Evolutionary conservation across 1,140 invertebrate species (phyloP).

Genomic region (Capitella teleta): DNA sequence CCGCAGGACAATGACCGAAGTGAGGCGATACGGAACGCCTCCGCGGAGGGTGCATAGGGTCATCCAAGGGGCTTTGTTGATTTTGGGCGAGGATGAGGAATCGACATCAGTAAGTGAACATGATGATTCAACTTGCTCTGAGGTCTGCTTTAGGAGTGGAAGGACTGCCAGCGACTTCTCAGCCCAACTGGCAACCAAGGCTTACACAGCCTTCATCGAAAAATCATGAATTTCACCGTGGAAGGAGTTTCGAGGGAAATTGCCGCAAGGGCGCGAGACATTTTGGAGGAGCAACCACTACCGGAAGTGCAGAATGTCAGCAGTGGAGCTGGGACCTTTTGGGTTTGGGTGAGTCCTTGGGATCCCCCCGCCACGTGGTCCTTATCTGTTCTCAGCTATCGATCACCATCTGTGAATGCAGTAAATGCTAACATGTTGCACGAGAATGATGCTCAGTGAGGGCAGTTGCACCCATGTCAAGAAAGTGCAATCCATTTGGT

Average conservation of each 20-base stretch:
- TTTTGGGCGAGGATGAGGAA: conserved; percentile 12
- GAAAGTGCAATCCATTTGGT: not conserved
- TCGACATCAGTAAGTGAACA: conserved; percentile 7
- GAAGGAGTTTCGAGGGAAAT: conserved; percentile 10
- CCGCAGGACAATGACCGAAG: conserved; percentile 13
- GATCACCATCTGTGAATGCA: not conserved
- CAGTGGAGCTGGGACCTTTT: conserved; percentile 9
- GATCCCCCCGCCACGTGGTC: not conserved
- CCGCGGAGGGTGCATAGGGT: conserved; percentile 8
- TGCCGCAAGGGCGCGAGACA: conserved; percentile 7
- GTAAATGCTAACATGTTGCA: no score
- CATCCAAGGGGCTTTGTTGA: conserved; percentile 7
- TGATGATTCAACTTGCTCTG: not conserved
- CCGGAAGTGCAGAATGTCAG: conserved; percentile 4
- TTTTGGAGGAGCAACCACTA: conserved; percentile 4
- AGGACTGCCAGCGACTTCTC: not conserved
- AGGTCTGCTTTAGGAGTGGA: not conserved
- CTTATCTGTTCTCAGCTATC: not conserved
- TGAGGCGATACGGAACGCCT: conserved; percentile 6
- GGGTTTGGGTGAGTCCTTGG: conserved; percentile 11
- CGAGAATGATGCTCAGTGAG: no score
- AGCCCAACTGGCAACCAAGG: conserved; percentile 8
- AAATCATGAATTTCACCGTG: conserved; percentile 9
- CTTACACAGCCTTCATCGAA: conserved; percentile 7
- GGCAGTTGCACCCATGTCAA: no score